Conservation (phyloP, 1,140 invertebrate species). For the Lepidurus apus region DNA sequence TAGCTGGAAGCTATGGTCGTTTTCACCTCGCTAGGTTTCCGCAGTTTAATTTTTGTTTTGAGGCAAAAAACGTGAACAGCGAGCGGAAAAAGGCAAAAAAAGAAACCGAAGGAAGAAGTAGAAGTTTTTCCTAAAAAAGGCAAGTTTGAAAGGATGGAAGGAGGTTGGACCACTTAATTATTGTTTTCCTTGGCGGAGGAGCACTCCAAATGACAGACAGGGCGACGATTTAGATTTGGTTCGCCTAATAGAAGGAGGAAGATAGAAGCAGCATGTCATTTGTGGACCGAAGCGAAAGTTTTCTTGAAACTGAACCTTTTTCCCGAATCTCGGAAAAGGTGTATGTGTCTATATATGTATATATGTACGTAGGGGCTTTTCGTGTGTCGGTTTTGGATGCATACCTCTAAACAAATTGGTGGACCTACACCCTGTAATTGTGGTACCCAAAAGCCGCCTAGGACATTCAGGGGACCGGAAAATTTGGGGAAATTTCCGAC, state of each 20-base stretch:
- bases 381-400: background rate
- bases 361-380: background rate
- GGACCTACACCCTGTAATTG: background rate
- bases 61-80: background rate
- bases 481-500: background rate
- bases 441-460: constrained; percentile 1
- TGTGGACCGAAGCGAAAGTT: background rate
- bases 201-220: constrained; percentile 9
- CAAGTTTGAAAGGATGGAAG: background rate
- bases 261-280: constrained; percentile 2
- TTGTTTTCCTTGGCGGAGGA: constrained; percentile 18
- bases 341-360: background rate
- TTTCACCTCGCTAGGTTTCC: background rate
- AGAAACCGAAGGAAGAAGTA: too few relatives aligned
- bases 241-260: background rate
- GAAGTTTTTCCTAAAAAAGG: too few relatives aligned
- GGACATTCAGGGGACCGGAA: background rate
- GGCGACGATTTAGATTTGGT: constrained; percentile 5
- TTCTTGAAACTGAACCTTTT: too few relatives aligned
- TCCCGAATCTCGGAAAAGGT: background rate
- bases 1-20: background rate
- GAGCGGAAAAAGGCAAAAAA: too few relatives aligned
- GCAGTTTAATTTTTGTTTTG: background rate
- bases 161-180: background rate
- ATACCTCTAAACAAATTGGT: constrained; percentile 3